Evolutionary conservation across 2,888 invertebrate genomes (phyloP), one percentile per base, ranked within the genome.

Genomic region (Anorthoa munda): DNA sequence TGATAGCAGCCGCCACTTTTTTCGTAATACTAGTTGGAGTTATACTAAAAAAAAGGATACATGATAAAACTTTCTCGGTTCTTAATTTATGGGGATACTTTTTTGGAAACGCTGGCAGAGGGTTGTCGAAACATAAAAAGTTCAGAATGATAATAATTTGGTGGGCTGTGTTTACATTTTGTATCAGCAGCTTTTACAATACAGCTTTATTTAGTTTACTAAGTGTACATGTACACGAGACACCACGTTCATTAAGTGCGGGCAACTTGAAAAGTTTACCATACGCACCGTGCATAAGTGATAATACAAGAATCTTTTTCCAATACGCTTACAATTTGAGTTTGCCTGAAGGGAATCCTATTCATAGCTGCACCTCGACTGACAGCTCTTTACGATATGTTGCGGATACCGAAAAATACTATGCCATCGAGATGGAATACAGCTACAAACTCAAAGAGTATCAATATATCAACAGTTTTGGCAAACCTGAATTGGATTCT

Each of bases 121-220:
- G 85, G 1, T 77, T 93, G 58, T 82, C 90, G 3, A 88, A 75
- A 72, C 81, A 88, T 12, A 89, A 85, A 60, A 86, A 86, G 51
- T 84, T 92, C 48, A 89, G 90, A 82, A 70, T 79, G 0, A 76
- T 94, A 13, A 85, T 93, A 39, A 67, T 92, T 39, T 85, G 84
- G 67, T 95, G 95, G 95, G 86, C 93, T 76, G 91, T 92, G 90
- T 95, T 93, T 51, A 90, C 93, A 55, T 95, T 92, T 78, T 93
- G 91, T 61, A 90, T 94, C 17, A 83, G 79, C 4, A 93, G 86
- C 75, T 94, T 95, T 81, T 95, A 94, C 72, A 92, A 90, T 63
- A 93, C 94, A 9, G 90, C 91, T 18, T 81, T 94, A 39, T 92
- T 89, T 71, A 92, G 93, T 81, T 88, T 94, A 56, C 83, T 93